These are phyloP conservation scores for Lepetodrilus schrolli DNA, from an alignment of 2,888 invertebrate species.

Conservation along the genomic window DNA sequence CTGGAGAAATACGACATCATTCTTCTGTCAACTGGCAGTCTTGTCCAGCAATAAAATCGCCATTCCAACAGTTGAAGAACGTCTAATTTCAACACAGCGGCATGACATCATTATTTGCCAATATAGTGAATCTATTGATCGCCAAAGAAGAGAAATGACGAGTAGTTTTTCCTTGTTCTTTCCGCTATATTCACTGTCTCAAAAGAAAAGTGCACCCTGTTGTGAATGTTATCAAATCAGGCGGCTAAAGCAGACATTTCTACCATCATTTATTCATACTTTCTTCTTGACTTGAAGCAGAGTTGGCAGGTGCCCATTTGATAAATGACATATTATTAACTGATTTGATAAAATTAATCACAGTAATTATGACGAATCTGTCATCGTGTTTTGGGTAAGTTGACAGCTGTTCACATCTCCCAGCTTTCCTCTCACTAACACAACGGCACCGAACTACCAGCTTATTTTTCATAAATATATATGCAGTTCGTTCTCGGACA, in stretches of 20 bases:
- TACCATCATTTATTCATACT: slow-evolving; percentile 7
- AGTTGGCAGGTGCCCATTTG: neutral
- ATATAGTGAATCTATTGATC: neutral
- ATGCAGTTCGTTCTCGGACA: too few relatives aligned
- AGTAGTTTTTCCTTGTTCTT: neutral
- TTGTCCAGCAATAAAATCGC: neutral
- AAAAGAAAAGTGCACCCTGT: slow-evolving; percentile 3
- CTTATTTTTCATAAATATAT: too few relatives aligned
- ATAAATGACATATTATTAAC: slow-evolving; percentile 21
- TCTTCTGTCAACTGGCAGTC: too few relatives aligned
- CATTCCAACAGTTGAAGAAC: neutral
- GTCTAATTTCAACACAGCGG: neutral
- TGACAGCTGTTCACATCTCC: neutral
- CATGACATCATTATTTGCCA: neutral
- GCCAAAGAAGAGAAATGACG: neutral
- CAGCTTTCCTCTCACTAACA: neutral
- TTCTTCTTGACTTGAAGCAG: neutral
- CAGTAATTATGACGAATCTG: neutral
- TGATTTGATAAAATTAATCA: slow-evolving; percentile 9
- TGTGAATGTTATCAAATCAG: slow-evolving; percentile 2
- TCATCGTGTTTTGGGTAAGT: neutral
- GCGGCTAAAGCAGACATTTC: neutral
- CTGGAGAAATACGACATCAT: too few relatives aligned
- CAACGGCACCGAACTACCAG: too few relatives aligned
- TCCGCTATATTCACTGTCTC: neutral